Base-by-base conservation (phyloP, 2,113 vertebrate species). In the Xiphophorus maculatus region DNA sequence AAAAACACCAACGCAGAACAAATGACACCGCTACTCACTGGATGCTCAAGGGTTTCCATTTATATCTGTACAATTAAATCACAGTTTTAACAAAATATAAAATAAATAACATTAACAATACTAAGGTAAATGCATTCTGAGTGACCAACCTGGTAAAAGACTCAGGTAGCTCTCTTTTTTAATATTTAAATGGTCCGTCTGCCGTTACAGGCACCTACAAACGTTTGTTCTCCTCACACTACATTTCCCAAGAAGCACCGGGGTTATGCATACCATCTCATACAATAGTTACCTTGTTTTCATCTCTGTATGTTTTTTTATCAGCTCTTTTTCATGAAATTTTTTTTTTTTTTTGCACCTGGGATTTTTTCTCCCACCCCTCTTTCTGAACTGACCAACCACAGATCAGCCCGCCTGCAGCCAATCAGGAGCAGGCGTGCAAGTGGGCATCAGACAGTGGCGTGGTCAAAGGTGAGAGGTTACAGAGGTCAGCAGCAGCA, bases 41-140 rank as follows among this genome's bases (percentile, higher is more conserved):
- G 83, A 83, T 87, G 74, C 88, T 92, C 84, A 89, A 85, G 87
- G 54, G 75, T 91, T 92, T 88, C 67, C 69, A 66, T 93, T 90
- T 91, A 92, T 90, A 84, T 92, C 84, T 92, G 83, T 92, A 93
- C 93, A 94, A 83, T 86, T 88, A 80, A 88, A 90, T 93, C 87
- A 92, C 91, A 93, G 84, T 92, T 92, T 92, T 84, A 94, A 93
- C 87, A 92, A 93, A 93, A 92, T 88, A 88, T 81, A 87, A 94
- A 94, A 94, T 94, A 95, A 95, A 94, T 95, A 94, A 94, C 91
- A 93, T 91, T 58, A 89, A 92, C 84, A 94, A 92, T 91, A 93
- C 82, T 89, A 86, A 88, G 87, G 90, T 91, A 86, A 93, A 91
- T 88, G 84, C 85, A 86, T 90, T 92, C 81, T 80, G 84, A 87